These are phyloP conservation scores for Dipodomys stephensi DNA, from an alignment of 2,113 vertebrate species.

Conservation along the genomic window DNA sequence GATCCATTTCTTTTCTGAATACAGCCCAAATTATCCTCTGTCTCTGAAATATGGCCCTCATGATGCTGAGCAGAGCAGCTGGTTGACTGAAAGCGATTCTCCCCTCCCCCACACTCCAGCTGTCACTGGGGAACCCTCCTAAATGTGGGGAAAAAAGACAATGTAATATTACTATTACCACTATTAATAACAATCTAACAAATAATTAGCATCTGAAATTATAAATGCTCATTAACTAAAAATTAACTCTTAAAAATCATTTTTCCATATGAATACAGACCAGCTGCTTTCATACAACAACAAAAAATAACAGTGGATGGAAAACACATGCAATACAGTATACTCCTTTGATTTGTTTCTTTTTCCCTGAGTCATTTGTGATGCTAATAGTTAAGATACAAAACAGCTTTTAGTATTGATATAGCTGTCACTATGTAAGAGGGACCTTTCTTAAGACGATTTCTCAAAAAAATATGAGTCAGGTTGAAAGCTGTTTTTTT, in stretches of 20 bases:
- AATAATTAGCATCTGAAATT: constrained; percentile 59
- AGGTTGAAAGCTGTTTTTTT: neutral
- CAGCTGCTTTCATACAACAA: neutral
- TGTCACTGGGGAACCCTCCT: constrained; percentile 70
- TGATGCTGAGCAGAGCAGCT: constrained; percentile 68
- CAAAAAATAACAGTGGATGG: rapidly evolving
- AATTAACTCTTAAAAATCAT: neutral
- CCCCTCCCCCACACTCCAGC: constrained; percentile 67
- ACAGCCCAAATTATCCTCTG: constrained; percentile 51
- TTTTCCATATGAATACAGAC: neutral
- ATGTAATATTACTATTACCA: constrained; percentile 5
- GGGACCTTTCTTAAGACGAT: neutral
- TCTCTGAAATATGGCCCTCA: constrained; percentile 64
- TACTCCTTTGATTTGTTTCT: neutral
- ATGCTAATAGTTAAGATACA: constrained; percentile 57
- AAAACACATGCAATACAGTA: neutral
- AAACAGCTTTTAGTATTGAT: constrained; percentile 54
- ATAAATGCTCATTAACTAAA: constrained; percentile 64
- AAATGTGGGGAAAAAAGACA: constrained; percentile 42
- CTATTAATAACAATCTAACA: constrained; percentile 56
- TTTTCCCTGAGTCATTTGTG: constrained; percentile 54
- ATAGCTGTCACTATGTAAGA: constrained; percentile 61
- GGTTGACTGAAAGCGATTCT: constrained; percentile 54
- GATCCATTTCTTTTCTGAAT: constrained; percentile 60
- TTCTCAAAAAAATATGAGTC: neutral